Evolutionary conservation across 1,140 invertebrate genomes (phyloP).

Genomic region (Neodiprion lecontei): DNA sequence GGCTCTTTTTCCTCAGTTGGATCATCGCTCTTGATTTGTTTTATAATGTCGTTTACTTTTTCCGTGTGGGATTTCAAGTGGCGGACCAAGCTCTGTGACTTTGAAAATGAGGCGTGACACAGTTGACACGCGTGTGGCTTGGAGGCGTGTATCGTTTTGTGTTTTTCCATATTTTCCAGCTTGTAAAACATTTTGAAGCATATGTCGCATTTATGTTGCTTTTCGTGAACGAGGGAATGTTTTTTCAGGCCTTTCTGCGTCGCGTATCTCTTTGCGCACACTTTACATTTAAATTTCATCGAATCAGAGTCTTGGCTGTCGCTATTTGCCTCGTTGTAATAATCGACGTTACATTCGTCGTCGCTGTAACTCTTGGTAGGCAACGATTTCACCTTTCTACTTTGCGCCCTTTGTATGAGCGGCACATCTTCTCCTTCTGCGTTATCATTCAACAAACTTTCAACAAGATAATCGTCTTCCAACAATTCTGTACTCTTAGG

Average conservation of each 20-base stretch:
- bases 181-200: conserved; percentile 56
- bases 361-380: conserved; percentile 40
- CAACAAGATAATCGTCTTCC: conserved; percentile 27
- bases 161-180: conserved; percentile 51
- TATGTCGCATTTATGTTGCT: conserved; percentile 50
- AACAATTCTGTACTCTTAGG: conserved; percentile 17
- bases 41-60: conserved; percentile 40
- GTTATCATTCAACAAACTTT: conserved; percentile 27
- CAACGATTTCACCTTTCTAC: conserved; percentile 43
- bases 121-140: conserved; percentile 51
- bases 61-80: conserved; percentile 48
- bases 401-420: conserved; percentile 41
- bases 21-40: conserved; percentile 36
- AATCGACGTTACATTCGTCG: conserved; percentile 43
- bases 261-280: conserved; percentile 49
- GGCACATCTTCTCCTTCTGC: conserved; percentile 26
- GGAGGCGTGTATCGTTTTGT: conserved; percentile 45
- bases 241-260: conserved; percentile 56
- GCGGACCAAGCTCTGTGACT: conserved; percentile 42
- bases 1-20: conserved; percentile 26
- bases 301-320: conserved; percentile 40
- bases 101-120: conserved; percentile 49
- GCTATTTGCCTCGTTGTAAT: conserved; percentile 43
- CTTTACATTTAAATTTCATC: conserved; percentile 50
- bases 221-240: conserved; percentile 52